phyloP scores from a whole-genome alignment of 1,140 invertebrate genomes.

The Zeugodacus cucurbitae region DNA sequence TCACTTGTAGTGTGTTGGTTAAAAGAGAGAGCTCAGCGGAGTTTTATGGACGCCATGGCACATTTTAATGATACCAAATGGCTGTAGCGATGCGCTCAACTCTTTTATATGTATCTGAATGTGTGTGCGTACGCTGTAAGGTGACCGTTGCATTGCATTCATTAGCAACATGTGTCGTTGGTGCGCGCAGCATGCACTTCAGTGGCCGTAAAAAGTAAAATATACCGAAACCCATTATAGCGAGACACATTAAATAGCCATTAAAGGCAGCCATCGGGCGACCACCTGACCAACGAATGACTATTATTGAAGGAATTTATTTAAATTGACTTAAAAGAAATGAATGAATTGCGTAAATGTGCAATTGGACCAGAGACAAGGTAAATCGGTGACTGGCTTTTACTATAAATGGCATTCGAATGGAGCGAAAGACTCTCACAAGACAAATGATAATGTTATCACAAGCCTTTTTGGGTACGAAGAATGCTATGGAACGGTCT shows the following conservation, averaged over 20 bases:
- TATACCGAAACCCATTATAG: background rate
- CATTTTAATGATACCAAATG: background rate
- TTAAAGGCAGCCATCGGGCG: background rate
- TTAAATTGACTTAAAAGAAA: background rate
- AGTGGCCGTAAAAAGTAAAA: background rate
- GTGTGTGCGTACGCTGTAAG: background rate
- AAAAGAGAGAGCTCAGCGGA: background rate
- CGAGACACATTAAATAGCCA: background rate
- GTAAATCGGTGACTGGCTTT: background rate
- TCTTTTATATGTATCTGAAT: background rate
- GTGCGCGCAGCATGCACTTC: background rate
- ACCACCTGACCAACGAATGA: background rate
- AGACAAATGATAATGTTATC: background rate
- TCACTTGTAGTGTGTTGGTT: background rate
- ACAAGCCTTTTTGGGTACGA: background rate
- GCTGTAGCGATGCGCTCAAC: background rate
- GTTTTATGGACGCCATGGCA: background rate
- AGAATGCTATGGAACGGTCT: background rate
- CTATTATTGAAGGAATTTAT: background rate
- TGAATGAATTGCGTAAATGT: background rate
- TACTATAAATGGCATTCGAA: background rate
- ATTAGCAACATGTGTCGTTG: background rate
- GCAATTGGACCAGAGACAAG: background rate
- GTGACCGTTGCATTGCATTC: background rate
- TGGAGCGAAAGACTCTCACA: background rate